Evolutionary conservation across 2,797 vertebrate species (phyloP), one percentile per base, ranked within the genome.

Genomic region (Poeciliopsis gracilis): DNA sequence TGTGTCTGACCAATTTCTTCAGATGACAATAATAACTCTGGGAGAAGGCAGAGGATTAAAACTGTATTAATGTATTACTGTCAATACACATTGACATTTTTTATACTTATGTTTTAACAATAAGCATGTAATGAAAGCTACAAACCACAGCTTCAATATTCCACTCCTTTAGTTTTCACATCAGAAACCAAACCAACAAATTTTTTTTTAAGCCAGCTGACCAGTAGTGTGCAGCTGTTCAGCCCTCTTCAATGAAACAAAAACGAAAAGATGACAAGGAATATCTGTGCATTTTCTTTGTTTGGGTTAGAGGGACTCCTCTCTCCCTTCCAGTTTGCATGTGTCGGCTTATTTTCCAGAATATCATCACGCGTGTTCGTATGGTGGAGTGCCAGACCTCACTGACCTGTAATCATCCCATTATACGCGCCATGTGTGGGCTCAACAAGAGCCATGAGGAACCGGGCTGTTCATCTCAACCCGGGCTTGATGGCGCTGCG

Each of bases 391-490:
- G 20, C 10, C 38, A 11, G 11, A 8, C 83, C 77, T 75, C 69
- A 6, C 59, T 15, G 49, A 75, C 80, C 82, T 90, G 83, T 67
- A 87, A 86, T 87, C 84, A 77, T 80, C 81, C 78, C 28, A 63
- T 84, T 87, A 84, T 86, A 83, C 47, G 84, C 66, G 12, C 13
- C 67, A 46, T 46, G 67, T 28, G 67, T 70, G 67, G 67, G 41
- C 67, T 46, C 38, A 67, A 67, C 43, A 16, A 70, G 25, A 70
- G 67, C 41, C 13, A 70, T 0, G 25, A 28, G 43, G 45, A 46
- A 70, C 45, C 25, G 2, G 41, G 67, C 41, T 13, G n/a, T 70
- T 46, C 41, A 46, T 70, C 67, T 46, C 41, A 46, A 45, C 5
- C 38, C 7, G 23, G 63, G 20, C 20, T 41, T 12, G 23, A 67